Percentiles rank a stretch among this genome's conserved stretches.
Evolutionary conservation across 2,888 invertebrate genomes (phyloP).

Genomic region (Nomada lathburiana): DNA sequence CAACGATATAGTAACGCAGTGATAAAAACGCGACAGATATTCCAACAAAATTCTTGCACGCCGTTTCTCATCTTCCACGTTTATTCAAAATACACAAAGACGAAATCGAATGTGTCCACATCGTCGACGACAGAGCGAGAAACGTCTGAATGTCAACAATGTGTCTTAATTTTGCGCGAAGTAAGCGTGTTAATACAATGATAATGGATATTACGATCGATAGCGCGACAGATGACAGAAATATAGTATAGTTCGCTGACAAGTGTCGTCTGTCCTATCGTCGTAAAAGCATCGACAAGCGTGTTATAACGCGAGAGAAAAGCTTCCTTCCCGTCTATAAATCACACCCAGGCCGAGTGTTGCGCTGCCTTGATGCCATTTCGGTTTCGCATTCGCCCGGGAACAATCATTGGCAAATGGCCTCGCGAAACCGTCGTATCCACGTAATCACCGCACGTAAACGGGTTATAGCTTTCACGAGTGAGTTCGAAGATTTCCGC

Average conservation of each 20-base stretch:
- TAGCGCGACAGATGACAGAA: conserved; percentile 14
- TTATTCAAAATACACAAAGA: no score
- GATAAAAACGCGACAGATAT: no score
- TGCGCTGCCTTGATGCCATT: conserved; percentile 23
- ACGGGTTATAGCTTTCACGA: conserved; percentile 62
- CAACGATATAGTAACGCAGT: no score
- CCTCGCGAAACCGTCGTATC: conserved; percentile 35
- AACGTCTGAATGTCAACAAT: no score
- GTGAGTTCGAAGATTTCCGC: conserved; percentile 24
- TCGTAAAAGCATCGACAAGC: conserved; percentile 55
- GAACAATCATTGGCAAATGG: conserved; percentile 58
- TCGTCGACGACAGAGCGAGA: no score
- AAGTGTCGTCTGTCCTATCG: conserved; percentile 34
- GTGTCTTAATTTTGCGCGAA: no score
- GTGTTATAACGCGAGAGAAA: conserved; percentile 17
- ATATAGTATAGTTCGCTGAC: conserved; percentile 43
- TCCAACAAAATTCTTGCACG: no score
- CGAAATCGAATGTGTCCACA: no score
- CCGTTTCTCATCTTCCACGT: no score
- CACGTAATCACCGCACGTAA: conserved; percentile 65
- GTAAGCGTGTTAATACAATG: conserved; percentile 3
- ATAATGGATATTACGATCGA: conserved; percentile 30
- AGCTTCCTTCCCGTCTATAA: conserved; percentile 48
- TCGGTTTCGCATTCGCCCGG: conserved; percentile 44
- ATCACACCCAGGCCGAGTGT: conserved; percentile 40